Conservation (phyloP, 2,888 invertebrate genomes). For the Unio delphinus region DNA sequence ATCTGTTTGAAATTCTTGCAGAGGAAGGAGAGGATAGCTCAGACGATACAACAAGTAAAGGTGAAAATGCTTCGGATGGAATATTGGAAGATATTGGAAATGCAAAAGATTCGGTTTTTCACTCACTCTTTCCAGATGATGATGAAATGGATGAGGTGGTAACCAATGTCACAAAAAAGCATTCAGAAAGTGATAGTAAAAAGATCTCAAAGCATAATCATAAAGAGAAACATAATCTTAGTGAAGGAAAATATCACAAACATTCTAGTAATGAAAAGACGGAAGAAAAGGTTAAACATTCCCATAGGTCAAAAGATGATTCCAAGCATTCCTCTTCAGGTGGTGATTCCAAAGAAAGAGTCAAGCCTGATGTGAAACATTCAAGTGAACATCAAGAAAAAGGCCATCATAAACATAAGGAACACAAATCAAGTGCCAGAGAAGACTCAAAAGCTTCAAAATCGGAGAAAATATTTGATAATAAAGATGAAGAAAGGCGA, state of each 20-base stretch:
- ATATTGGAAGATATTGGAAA: not conserved
- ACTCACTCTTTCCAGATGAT: not conserved
- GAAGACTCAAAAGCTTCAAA: conserved; percentile 4
- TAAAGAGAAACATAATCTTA: conserved; percentile 5
- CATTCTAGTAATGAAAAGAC: conserved; percentile 4
- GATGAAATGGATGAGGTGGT: not conserved
- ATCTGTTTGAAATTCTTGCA: no score
- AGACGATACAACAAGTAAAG: not conserved
- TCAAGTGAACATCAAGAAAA: not conserved
- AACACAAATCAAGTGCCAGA: conserved; percentile 2
- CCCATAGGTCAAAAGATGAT: conserved; percentile 1
- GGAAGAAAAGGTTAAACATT: not conserved
- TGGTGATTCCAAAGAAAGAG: conserved; percentile 6
- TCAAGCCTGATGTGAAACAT: conserved; percentile 5
- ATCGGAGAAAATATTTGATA: conserved; percentile 8
- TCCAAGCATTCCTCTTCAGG: conserved; percentile 1
- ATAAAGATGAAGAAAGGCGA: not conserved
- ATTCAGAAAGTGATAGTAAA: not conserved
- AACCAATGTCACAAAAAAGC: conserved; percentile 2
- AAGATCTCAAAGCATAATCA: not conserved
- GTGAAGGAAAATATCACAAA: conserved; percentile 4
- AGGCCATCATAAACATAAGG: not conserved
- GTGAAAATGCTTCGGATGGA: not conserved
- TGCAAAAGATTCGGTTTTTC: no score
- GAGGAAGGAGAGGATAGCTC: not conserved